Evolutionary conservation across 2,113 vertebrate species (phyloP).

Genomic region (Phocoena phocoena): DNA sequence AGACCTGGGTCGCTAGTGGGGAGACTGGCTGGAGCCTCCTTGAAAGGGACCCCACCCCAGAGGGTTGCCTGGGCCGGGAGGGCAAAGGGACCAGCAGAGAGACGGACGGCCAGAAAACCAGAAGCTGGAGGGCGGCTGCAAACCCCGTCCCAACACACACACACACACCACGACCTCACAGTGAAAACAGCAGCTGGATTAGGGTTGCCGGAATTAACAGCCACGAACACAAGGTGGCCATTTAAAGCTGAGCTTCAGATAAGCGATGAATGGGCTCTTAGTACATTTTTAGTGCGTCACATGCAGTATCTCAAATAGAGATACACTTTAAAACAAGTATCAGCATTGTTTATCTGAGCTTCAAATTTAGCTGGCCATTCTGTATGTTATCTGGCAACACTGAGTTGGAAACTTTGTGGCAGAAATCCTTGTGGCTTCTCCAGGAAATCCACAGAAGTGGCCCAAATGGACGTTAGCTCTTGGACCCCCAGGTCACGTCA

Average conservation of each 20-base stretch:
- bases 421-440: not conserved
- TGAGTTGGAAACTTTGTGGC: not conserved
- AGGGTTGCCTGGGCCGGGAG: no score
- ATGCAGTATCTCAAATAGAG: not conserved
- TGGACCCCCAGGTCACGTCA: not conserved
- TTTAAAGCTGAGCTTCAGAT: constrained; percentile 3
- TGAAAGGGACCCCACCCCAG: not conserved
- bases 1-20: not conserved
- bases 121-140: not conserved
- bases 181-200: not conserved
- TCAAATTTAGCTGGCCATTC: not conserved
- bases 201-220: not conserved
- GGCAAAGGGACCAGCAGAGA: not conserved
- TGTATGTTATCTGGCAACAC: not conserved
- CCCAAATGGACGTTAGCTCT: not conserved
- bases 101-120: not conserved
- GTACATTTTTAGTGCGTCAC: not conserved
- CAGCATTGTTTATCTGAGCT: not conserved
- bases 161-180: not conserved
- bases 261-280: not conserved
- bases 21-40: not conserved
- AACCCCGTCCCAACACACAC: not conserved
- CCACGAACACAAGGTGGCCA: not conserved
- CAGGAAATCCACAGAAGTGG: not conserved
- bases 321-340: not conserved